Evolutionary conservation across 2,113 vertebrate species (phyloP).

Genomic region (Halcyon senegalensis): DNA sequence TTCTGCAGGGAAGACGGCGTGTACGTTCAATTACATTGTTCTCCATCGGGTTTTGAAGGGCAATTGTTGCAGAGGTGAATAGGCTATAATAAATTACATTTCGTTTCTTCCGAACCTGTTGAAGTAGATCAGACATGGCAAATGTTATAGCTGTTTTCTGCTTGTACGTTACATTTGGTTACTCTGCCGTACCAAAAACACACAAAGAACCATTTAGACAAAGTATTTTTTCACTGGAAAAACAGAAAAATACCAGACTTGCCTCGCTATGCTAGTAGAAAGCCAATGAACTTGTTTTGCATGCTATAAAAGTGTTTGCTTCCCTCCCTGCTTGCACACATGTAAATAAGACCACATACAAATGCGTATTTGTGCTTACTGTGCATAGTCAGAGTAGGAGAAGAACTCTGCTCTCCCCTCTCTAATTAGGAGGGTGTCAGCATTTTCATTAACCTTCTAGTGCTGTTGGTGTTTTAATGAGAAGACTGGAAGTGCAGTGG

Average conservation of each 20-base stretch:
- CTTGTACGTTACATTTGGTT: conserved; percentile 35
- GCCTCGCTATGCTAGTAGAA: background rate
- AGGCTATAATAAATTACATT: conserved; percentile 73
- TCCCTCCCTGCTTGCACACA: background rate
- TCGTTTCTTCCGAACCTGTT: conserved; percentile 34
- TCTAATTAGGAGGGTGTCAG: background rate
- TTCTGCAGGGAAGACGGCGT: conserved; percentile 67
- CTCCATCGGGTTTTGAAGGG: conserved; percentile 72
- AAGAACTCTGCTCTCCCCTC: background rate
- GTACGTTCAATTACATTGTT: conserved; percentile 75
- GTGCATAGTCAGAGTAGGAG: background rate
- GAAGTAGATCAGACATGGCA: conserved; percentile 57
- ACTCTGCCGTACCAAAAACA: background rate
- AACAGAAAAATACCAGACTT: background rate
- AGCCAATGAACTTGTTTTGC: background rate
- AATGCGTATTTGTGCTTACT: background rate
- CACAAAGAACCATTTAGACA: background rate
- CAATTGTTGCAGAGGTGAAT: conserved; percentile 78
- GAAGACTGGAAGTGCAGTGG: background rate
- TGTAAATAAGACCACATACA: background rate
- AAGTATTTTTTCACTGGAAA: conserved; percentile 21
- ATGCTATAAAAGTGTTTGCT: background rate
- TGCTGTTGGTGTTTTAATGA: background rate
- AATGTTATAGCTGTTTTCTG: conserved; percentile 45
- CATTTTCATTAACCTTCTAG: background rate